Conservation (phyloP, 2,888 invertebrate genomes). For the Pteria penguin region DNA sequence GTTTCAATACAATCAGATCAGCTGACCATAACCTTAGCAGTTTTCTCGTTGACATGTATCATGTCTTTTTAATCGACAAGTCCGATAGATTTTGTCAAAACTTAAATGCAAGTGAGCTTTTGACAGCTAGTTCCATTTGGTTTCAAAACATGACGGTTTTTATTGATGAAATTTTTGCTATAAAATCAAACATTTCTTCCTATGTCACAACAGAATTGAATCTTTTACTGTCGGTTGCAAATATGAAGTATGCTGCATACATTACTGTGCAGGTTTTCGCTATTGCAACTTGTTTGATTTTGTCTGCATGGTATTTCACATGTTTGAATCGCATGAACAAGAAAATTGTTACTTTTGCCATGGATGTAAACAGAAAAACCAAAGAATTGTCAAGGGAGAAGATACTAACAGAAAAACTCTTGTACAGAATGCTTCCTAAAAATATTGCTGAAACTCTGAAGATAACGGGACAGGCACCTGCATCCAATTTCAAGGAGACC, state of each 20-base stretch:
- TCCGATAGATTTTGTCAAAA: not conserved
- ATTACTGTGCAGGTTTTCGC: constrained; percentile 6
- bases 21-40: not conserved
- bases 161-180: constrained; percentile 15
- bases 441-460: constrained; percentile 28
- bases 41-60: not conserved
- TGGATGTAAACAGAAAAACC: constrained; percentile 12
- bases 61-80: not conserved
- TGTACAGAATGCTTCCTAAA: constrained; percentile 35
- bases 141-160: constrained; percentile 31
- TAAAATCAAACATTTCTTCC: not conserved
- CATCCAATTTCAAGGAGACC: constrained; percentile 23
- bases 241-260: constrained; percentile 9
- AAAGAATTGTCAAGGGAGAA: constrained; percentile 32
- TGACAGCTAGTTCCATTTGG: constrained; percentile 11
- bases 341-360: constrained; percentile 20
- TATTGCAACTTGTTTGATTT: not conserved
- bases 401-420: constrained; percentile 22
- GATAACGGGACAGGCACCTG: not conserved
- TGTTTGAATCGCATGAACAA: constrained; percentile 19
- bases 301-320: constrained; percentile 26
- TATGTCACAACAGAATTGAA: not conserved
- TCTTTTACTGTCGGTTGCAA: not conserved
- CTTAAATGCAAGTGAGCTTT: not conserved
- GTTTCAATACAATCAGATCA: not conserved